Conservation (phyloP, 1,140 invertebrate species). For the Conus ventricosus region DNA sequence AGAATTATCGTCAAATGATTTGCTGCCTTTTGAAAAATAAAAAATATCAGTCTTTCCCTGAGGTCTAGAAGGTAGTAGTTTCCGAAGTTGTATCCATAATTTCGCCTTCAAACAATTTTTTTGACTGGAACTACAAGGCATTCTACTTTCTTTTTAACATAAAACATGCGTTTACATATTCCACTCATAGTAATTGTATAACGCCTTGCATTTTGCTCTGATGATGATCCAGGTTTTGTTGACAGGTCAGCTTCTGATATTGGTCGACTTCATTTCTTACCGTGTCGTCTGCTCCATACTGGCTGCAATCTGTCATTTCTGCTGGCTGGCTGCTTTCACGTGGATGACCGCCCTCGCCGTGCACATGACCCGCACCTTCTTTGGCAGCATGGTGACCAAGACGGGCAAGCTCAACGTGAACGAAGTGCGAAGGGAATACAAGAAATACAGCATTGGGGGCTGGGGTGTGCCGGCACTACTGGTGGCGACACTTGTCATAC, state of each 20-base stretch:
- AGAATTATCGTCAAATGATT: too few relatives aligned
- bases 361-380: constrained; percentile 54
- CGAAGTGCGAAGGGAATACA: background rate
- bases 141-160: too few relatives aligned
- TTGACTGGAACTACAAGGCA: too few relatives aligned
- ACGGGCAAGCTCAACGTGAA: background rate
- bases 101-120: too few relatives aligned
- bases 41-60: too few relatives aligned
- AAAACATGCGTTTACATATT: too few relatives aligned
- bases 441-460: constrained; percentile 9
- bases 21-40: too few relatives aligned
- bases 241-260: constrained; percentile 7
- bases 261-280: constrained; percentile 15
- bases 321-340: constrained; percentile 93
- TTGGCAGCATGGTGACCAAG: background rate
- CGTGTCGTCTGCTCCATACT: constrained; percentile 70
- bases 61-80: too few relatives aligned
- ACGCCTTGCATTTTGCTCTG: too few relatives aligned
- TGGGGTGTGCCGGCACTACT: constrained; percentile 20
- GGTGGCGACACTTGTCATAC: background rate
- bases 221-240: too few relatives aligned
- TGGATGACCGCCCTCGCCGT: constrained; percentile 95
- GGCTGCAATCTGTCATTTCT: constrained; percentile 90
- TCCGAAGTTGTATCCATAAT: too few relatives aligned
- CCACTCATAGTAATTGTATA: too few relatives aligned